A percentile compares a stretch with the other conserved stretches of the same genome.
These are phyloP conservation scores for Tachina lurida DNA, from an alignment of 2,888 invertebrate species.

Conservation along the genomic window DNA sequence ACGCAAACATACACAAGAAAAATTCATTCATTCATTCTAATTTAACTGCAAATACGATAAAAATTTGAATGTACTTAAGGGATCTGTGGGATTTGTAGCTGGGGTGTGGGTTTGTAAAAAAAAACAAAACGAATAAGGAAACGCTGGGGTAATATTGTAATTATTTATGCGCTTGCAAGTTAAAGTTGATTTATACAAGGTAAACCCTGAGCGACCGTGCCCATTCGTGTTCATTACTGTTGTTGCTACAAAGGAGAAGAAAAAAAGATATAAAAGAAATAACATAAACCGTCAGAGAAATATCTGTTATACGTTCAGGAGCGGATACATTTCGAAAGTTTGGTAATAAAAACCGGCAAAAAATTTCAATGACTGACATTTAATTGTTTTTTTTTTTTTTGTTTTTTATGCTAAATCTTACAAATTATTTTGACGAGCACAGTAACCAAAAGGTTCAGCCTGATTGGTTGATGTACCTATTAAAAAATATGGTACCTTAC, in stretches of 20 bases:
- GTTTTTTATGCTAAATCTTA: too few species aligned
- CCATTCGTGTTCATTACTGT: slow-evolving; percentile 56
- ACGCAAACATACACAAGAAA: neutral
- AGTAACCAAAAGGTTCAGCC: too few species aligned
- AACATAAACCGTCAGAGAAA: slow-evolving; percentile 6
- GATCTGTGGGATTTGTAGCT: neutral
- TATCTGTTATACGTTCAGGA: slow-evolving; percentile 46
- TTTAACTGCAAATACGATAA: slow-evolving; percentile 11
- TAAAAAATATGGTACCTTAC: too few species aligned
- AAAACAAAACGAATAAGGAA: neutral
- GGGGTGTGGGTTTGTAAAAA: neutral
- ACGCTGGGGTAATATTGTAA: slow-evolving; percentile 48
- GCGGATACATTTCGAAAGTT: slow-evolving; percentile 27
- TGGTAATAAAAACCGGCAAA: neutral
- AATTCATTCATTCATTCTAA: slow-evolving; percentile 39
- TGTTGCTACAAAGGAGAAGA: slow-evolving; percentile 35
- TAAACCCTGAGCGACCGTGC: slow-evolving; percentile 34
- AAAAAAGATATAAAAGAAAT: neutral
- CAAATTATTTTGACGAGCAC: too few species aligned
- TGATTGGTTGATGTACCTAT: too few species aligned
- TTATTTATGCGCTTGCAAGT: slow-evolving; percentile 63
- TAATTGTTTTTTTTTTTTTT: too few species aligned
- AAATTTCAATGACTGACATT: neutral
- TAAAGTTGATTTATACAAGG: slow-evolving; percentile 63
- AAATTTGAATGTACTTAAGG: slow-evolving; percentile 24